A percentile compares a stretch with the other conserved stretches of the same genome.
These are phyloP conservation scores for Hippocampus mohnikei DNA, from an alignment of 2,113 vertebrate species.

Conservation along the genomic window DNA sequence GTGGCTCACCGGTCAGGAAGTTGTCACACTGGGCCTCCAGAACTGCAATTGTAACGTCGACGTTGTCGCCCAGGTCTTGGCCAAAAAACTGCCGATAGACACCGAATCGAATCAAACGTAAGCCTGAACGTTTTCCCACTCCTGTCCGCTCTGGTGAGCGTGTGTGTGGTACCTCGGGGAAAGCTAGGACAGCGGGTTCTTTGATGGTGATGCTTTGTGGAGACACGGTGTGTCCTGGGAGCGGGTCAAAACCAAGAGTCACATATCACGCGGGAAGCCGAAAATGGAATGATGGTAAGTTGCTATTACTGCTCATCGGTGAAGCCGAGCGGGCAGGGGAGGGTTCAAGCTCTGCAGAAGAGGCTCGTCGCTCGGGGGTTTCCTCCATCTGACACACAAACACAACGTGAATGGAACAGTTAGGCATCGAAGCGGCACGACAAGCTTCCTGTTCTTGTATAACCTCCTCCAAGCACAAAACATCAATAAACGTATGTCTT, in stretches of 20 bases:
- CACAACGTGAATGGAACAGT: neutral
- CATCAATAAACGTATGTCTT: no score
- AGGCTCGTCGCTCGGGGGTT: neutral
- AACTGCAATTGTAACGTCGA: slow-evolving; percentile 63
- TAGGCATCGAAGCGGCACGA: neutral
- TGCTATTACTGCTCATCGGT: neutral
- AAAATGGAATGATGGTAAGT: neutral
- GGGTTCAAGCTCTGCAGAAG: neutral
- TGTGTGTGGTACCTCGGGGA: slow-evolving; percentile 61
- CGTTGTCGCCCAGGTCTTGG: slow-evolving; percentile 66
- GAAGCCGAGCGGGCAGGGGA: neutral
- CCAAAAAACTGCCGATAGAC: slow-evolving; percentile 65
- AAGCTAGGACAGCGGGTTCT: slow-evolving; percentile 61
- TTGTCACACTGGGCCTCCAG: slow-evolving; percentile 71
- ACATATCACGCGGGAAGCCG: neutral
- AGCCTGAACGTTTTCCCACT: no score
- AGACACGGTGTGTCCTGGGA: slow-evolving; percentile 59
- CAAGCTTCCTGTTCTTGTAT: neutral
- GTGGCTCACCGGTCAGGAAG: slow-evolving; percentile 61
- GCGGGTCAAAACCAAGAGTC: neutral
- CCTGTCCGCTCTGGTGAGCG: no score
- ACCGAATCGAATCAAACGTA: neutral
- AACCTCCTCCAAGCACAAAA: neutral
- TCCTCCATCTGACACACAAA: neutral
- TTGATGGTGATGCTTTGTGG: slow-evolving; percentile 75